These are phyloP conservation scores for Sylvicola fuscatus DNA, from an alignment of 2,888 invertebrate genomes.

Conservation along the genomic window DNA sequence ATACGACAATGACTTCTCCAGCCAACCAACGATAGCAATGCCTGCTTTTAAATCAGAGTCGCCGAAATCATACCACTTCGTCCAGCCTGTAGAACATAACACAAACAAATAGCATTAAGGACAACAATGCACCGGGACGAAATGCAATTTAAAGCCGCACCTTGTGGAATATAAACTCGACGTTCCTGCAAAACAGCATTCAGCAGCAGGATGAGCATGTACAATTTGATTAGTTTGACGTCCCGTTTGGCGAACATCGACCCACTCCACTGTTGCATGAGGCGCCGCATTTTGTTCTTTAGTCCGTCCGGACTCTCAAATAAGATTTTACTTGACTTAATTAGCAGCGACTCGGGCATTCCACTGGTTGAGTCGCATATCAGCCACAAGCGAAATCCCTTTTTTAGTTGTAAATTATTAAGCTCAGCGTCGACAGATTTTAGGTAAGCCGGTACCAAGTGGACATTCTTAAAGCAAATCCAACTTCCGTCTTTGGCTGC, in stretches of 20 bases:
- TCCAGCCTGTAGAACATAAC: slow-evolving; percentile 41
- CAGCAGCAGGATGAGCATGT: slow-evolving; percentile 65
- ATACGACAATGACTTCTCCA: slow-evolving; percentile 18
- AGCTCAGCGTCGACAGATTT: slow-evolving; percentile 45
- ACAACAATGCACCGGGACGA: slow-evolving; percentile 13
- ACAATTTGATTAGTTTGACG: slow-evolving; percentile 31
- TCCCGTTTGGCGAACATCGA: slow-evolving; percentile 15
- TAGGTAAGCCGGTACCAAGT: slow-evolving; percentile 52
- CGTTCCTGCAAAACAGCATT: slow-evolving; percentile 86
- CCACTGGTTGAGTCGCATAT: slow-evolving; percentile 61
- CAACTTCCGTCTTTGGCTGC: slow-evolving; percentile 44
- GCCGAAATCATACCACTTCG: slow-evolving; percentile 73
- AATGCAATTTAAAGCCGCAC: no score
- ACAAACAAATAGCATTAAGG: background rate
- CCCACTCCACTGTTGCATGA: slow-evolving; percentile 46
- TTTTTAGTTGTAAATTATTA: slow-evolving; percentile 24
- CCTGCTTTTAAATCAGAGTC: slow-evolving; percentile 61
- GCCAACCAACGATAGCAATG: slow-evolving; percentile 30
- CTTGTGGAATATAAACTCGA: slow-evolving; percentile 71
- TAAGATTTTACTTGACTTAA: slow-evolving; percentile 58
- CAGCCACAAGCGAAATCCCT: slow-evolving; percentile 61
- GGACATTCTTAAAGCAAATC: slow-evolving; percentile 65
- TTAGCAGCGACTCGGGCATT: slow-evolving; percentile 54
- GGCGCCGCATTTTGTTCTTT: slow-evolving; percentile 56
- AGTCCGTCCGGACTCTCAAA: slow-evolving; percentile 75